Base-by-base conservation (phyloP, 2,113 vertebrate genomes). In the Leucosticte australis region DNA sequence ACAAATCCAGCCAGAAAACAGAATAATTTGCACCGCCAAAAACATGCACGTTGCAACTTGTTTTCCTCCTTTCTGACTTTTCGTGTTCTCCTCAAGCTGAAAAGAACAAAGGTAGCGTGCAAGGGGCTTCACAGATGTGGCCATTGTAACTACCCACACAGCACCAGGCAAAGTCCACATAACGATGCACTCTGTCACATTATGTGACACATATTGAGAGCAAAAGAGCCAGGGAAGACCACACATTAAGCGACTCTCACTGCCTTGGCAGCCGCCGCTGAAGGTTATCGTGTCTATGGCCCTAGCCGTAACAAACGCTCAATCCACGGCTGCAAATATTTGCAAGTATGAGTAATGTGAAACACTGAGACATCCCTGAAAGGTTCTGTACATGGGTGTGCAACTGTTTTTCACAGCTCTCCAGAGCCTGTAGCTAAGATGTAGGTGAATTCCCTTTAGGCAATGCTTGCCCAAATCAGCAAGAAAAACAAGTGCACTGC, bases 401-500 rank as follows among this genome's bases (percentile, higher is more conserved):
- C 31, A 68, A 70, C 28, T 64, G 60, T 56, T 93, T 70, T 68
- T 53, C 33, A 70, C 87, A 65, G 42, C 23, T 75, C 65, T 74
- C 15, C 42, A 49, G n/a, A 65, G 37, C 26, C 52, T 42, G 46
- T 21, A 85, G 63, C 41, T 82, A 46, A 75, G 81, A 77, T 23
- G 10, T 47, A 83, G 75, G 52, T 85, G 46, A 91, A 76, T 50
- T 57, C 7, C 20, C 63, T 81, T 77, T 26, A 12, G 39, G 37
- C 59, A 76, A 44, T 59, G 47, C 37, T 69, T 63, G 16, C 28
- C 30, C 81, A 92, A 77, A 90, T 89, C 68, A 94, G 47, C 67
- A 80, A 49, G 62, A 49, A 31, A 95, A 95, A 91, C 65, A 92
- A 92, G 81, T 69, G 47, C 23, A 16, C 31, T 37, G 46, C 70